Base-by-base conservation (phyloP, 2,888 invertebrate genomes). In the Bhutanitis thaidina region DNA sequence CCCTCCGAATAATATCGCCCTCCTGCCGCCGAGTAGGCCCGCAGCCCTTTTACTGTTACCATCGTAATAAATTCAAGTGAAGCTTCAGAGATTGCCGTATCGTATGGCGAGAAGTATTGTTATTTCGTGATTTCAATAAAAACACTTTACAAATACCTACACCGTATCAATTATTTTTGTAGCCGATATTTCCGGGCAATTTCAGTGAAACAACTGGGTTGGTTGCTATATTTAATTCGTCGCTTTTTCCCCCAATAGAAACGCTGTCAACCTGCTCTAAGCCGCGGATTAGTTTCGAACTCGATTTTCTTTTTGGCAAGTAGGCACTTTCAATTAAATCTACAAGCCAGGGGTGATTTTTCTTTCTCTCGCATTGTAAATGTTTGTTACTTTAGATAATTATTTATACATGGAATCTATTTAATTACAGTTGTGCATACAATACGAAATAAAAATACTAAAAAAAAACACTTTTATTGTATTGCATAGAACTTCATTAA, bases 1-100 rank as follows among this genome's bases (percentile, higher is more conserved):
- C 77, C 71, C 64, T 61, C 71, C 72, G 74, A 80, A 82, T 79
- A 77, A 82, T 78, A 81, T 76, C 69, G 70, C 68, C 66, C 71
- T 61, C 54, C 54, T 54, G 65, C 64, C 67, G 61, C 62, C 69
- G 63, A 74, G 71, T 70, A 66, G 69, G 65, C 50, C 47, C 54
- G 57, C 56, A 59, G 72, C 74, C 74, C 71, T 73, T 80, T 75
- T 71, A 71, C 71, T 65, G 65, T 65, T 64, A 70, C 71, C 70
- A 67, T 53, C 62, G 66, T 72, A 67, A 81, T 83, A 81, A 83
- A 84, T 79, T 78, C 73, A 66, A 77, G 74, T 68, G 68, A 69
- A 70, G 69, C 72, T 70, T 74, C 77, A 72, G 70, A 77, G 74
- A 80, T 79, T 76, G 74, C 67, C 69, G 66, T 71, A 69, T 72